A percentile compares a stretch with the other conserved stretches of the same genome.
Conservation (phyloP, 1,140 invertebrate species). For the Drosophila subobscura region DNA sequence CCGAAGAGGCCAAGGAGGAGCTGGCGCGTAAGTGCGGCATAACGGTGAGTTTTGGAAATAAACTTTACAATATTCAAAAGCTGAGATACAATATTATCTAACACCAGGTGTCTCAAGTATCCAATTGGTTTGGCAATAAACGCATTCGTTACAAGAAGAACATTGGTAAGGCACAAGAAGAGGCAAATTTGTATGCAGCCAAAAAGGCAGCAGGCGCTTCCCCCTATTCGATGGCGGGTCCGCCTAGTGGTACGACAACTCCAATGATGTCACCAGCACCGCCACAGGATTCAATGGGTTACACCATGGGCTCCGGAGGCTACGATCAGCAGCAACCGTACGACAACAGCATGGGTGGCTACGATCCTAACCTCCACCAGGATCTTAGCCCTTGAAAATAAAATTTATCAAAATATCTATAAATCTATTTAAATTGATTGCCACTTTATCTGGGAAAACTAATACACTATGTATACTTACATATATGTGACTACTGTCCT, state of each 20-base stretch:
- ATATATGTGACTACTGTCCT: not conserved
- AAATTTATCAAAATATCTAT: no score
- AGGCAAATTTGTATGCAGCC: slow-evolving; percentile 99
- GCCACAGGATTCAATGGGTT: slow-evolving; percentile 94
- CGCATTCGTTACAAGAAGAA: slow-evolving; percentile 99
- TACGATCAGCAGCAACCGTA: slow-evolving; percentile 93
- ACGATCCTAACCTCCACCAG: slow-evolving; percentile 94
- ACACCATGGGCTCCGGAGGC: slow-evolving; percentile 93
- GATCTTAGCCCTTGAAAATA: slow-evolving; percentile 87
- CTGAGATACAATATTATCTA: no score
- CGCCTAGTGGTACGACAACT: slow-evolving; percentile 93
- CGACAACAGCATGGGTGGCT: slow-evolving; percentile 93
- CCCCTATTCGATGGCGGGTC: slow-evolving; percentile 94
- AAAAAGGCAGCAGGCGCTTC: slow-evolving; percentile 99
- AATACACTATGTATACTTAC: not conserved
- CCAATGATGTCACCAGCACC: slow-evolving; percentile 97
- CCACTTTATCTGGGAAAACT: not conserved
- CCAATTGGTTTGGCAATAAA: slow-evolving; percentile 99
- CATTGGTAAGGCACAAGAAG: slow-evolving; percentile 99
- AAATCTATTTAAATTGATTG: no score
- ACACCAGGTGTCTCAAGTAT: slow-evolving; percentile 88
- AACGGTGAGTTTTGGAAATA: slow-evolving; percentile 89
- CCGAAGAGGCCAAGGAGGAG: slow-evolving; percentile 99
- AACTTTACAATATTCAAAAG: not conserved
- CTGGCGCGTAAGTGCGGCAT: slow-evolving; percentile 99